Evolutionary conservation across 2,113 vertebrate species (phyloP).

Genomic region (Sus scrofa): T2T-Sscrofa CM000817.6:59801001-59801500

Average conservation of each 20-base stretch:
- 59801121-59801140: neutral
- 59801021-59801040: slow-evolving; percentile 18
- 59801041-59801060: neutral
- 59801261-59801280: neutral
- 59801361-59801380: neutral
- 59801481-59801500: neutral
- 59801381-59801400: neutral
- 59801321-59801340: neutral
- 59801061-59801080: neutral
- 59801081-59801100: neutral
- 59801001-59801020: neutral
- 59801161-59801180: neutral
- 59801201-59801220: neutral
- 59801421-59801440: neutral
- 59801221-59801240: neutral
- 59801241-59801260: neutral
- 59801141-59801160: neutral
- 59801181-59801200: neutral
- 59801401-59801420: neutral
- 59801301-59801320: neutral
- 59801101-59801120: neutral
- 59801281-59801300: neutral
- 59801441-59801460: neutral
- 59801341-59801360: neutral
- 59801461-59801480: neutral